phyloP scores from a whole-genome alignment of 2,888 invertebrate species.

The Coleophora flavipennella region DNA sequence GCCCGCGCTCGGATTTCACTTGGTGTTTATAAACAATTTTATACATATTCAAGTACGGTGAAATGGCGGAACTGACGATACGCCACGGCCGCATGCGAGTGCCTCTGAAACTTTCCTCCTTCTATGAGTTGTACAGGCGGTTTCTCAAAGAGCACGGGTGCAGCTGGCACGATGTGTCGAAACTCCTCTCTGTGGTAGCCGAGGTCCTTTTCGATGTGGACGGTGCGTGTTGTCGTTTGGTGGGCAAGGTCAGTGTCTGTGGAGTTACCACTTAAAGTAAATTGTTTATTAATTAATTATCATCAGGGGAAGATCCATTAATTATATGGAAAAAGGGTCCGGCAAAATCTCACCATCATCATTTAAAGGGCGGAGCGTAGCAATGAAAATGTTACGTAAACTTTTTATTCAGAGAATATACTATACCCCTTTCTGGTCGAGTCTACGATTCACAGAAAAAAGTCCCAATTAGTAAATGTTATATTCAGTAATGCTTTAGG shows the following conservation, averaged over 20 bases:
- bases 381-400: no score
- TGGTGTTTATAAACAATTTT: slow-evolving; percentile 2
- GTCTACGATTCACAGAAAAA: no score
- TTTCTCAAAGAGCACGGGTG: slow-evolving; percentile 65
- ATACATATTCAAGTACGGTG: slow-evolving; percentile 22
- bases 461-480: no score
- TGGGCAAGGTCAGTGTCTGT: slow-evolving; percentile 57
- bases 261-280: no score
- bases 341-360: no score
- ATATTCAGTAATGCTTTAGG: no score
- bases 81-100: slow-evolving; percentile 41
- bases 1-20: slow-evolving; percentile 24
- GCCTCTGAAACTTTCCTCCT: slow-evolving; percentile 48
- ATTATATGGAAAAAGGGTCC: not conserved
- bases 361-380: no score
- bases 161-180: slow-evolving; percentile 65
- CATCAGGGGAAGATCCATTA: not conserved
- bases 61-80: slow-evolving; percentile 50
- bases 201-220: slow-evolving; percentile 65
- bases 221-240: slow-evolving; percentile 49
- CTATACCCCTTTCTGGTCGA: no score
- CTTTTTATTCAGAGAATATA: no score
- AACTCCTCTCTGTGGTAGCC: slow-evolving; percentile 53
- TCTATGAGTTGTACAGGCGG: slow-evolving; percentile 59
- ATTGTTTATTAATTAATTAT: no score